Percentiles rank a stretch among this genome's conserved stretches.
phyloP scores from a whole-genome alignment of 2,797 vertebrate species.

The Orientallactaga sibirica region DNA sequence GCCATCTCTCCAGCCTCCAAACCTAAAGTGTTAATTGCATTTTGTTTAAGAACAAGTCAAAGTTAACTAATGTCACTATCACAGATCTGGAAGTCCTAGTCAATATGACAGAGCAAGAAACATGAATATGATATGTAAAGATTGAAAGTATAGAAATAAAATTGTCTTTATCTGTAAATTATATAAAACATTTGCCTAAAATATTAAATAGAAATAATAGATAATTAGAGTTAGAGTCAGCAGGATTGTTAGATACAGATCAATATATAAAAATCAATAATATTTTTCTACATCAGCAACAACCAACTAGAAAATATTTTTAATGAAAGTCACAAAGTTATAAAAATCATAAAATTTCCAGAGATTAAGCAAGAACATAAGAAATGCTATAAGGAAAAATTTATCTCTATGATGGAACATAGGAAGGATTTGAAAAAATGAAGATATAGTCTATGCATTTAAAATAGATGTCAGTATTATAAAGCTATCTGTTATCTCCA shows the following conservation, averaged over 20 bases:
- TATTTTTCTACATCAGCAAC: conserved; percentile 54
- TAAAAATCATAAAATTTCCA: conserved; percentile 18
- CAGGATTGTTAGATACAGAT: conserved; percentile 3
- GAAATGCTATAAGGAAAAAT: background rate
- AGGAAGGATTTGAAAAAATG: conserved; percentile 33
- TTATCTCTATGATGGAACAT: conserved; percentile 2
- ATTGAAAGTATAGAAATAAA: conserved; percentile 1
- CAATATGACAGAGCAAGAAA: conserved; percentile 29
- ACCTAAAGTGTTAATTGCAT: background rate
- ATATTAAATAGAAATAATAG: conserved; percentile 33
- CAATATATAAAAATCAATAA: conserved; percentile 59
- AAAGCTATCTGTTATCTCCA: conserved; percentile 15
- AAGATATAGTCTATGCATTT: background rate
- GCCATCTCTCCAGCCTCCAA: too few species aligned
- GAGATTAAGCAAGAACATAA: conserved; percentile 27
- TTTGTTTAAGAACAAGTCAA: background rate
- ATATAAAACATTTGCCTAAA: conserved; percentile 5
- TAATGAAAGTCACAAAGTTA: conserved; percentile 48
- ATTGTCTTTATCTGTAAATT: background rate
- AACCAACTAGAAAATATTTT: conserved; percentile 52
- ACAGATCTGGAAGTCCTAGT: background rate
- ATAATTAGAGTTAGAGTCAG: conserved; percentile 36
- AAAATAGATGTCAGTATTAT: background rate
- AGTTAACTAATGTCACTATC: background rate
- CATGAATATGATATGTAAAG: background rate